Base-by-base conservation (phyloP, 2,888 invertebrate species). In the Agrilus mali region DNA sequence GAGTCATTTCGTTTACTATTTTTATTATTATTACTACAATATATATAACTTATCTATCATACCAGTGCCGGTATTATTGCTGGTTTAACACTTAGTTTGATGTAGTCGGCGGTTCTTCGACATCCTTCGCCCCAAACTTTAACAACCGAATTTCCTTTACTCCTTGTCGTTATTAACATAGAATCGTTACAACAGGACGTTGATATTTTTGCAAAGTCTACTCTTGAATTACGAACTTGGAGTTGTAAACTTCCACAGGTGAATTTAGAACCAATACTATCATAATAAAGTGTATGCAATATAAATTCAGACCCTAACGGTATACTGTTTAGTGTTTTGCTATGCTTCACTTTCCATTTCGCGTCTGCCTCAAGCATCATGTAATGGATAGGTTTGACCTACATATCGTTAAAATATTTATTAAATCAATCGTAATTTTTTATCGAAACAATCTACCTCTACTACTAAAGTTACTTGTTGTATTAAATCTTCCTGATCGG, bases 191-290 rank as follows among this genome's bases (percentile, higher is more conserved):
- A 66, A 5, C 56, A 47, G n/a, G 68, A 70, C 37, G 64, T 56
- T 20, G 63, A 63, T n/a, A 73, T 51, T 44, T 57, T 56, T 4
- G 61, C 38, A 40, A 68, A 52, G 55, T 68, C 67, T 33, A 59
- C 56, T 59, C 76, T 67, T 61, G 70, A 75, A 7, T 69, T 68
- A 38, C 71, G 59, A 40, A 70, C 63, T 45, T 67, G 65, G 32
- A 75, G 56, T 44, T 66, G 62, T 12, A 66, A 63, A 41, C 68
- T 69, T 6, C 72, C 71, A 4, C 73, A 69, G 45, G 71, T 65
- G 56, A 78, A 77, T 47, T 55, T 55, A 36, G 68, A 64, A 3
- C 78, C 78, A 6, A 71, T 61, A 50, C 71, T 69, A 56, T 77
- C 76, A 54, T 74, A 74, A 54, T 68, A 75, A n/a, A 64, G 66